Conservation (phyloP, 1,140 invertebrate genomes). For the Chionoecetes opilio region DNA sequence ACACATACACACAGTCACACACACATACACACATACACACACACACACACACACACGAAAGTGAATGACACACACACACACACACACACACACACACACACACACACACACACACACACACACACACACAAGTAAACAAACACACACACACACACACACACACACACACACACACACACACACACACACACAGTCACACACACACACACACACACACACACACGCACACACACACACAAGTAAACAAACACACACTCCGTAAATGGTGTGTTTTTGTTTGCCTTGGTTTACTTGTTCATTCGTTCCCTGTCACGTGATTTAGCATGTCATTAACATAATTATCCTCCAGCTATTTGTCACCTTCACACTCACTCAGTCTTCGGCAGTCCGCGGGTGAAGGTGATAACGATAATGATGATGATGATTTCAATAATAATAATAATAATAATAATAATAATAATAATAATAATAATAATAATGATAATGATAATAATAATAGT, state of each 20-base stretch:
- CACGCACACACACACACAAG: not conserved
- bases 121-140: too few species aligned
- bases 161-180: not conserved
- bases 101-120: not conserved
- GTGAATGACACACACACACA: too few species aligned
- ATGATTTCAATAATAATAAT: constrained; percentile 32
- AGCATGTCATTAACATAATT: not conserved
- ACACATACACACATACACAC: too few species aligned
- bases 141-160: not conserved
- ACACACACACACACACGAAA: too few species aligned
- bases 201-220: constrained; percentile 18
- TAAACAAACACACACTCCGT: not conserved
- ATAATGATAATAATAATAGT: not conserved
- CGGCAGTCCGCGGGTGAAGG: too few species aligned
- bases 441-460: constrained; percentile 32
- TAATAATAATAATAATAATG: not conserved
- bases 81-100: constrained; percentile 49
- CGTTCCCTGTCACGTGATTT: not conserved
- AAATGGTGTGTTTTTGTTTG: not conserved
- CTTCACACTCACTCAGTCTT: not conserved
- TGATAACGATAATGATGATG: not conserved
- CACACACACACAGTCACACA: not conserved
- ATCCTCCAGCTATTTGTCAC: not conserved
- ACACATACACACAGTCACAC: too few species aligned
- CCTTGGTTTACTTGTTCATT: not conserved